These are phyloP conservation scores for Gandaritis pyraliata DNA, from an alignment of 2,888 invertebrate genomes.

Conservation along the genomic window DNA sequence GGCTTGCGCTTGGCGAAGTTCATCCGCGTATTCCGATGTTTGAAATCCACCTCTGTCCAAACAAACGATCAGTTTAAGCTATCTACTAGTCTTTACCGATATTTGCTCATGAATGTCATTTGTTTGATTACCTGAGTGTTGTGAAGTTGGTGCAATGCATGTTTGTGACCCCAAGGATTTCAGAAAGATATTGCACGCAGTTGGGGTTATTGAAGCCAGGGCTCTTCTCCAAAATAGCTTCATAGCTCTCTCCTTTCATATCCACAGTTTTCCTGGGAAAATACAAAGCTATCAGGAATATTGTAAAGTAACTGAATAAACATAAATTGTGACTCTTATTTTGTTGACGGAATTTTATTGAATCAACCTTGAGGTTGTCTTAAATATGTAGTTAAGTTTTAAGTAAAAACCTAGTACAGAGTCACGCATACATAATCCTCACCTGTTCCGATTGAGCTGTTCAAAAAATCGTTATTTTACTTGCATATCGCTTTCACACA, in stretches of 20 bases:
- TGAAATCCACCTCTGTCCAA: constrained; percentile 88
- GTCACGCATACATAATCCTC: constrained; percentile 81
- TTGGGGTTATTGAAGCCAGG: constrained; percentile 95
- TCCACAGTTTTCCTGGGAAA: constrained; percentile 89
- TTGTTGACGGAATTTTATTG: constrained; percentile 57
- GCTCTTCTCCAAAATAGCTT: constrained; percentile 92
- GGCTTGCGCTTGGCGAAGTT: constrained; percentile 94
- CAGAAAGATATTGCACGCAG: constrained; percentile 92
- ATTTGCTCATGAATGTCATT: neutral
- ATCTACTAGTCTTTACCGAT: neutral
- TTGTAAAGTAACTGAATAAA: constrained; percentile 44
- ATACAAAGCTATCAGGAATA: constrained; percentile 51
- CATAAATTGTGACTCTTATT: constrained; percentile 49
- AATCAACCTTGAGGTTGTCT: constrained; percentile 33
- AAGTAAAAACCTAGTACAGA: constrained; percentile 43
- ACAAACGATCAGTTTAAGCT: constrained; percentile 14
- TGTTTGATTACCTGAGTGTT: constrained; percentile 85
- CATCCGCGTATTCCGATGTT: constrained; percentile 91
- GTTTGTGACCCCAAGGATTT: constrained; percentile 89
- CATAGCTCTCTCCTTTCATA: constrained; percentile 91
- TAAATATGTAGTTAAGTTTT: constrained; percentile 51
- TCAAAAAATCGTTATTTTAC: constrained; percentile 82
- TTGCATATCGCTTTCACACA: constrained; percentile 80
- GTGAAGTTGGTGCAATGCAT: constrained; percentile 88
- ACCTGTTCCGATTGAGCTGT: constrained; percentile 83